Percentiles rank a stretch among this genome's conserved stretches.
phyloP scores from a whole-genome alignment of 2,888 invertebrate genomes.

The Eristalis arbustorum region DNA sequence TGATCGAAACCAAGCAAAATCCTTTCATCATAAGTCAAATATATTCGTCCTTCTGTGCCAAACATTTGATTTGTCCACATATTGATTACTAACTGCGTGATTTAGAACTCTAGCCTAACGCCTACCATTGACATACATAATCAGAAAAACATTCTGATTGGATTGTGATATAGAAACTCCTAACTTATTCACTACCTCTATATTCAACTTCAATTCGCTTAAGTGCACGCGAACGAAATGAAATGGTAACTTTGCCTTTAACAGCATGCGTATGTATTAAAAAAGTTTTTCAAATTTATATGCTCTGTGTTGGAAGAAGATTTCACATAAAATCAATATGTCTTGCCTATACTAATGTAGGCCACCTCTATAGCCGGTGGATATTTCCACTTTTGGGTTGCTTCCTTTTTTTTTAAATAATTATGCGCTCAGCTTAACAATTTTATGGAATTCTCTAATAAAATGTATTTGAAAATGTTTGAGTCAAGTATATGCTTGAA shows the following conservation, averaged over 20 bases:
- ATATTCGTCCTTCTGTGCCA: background rate
- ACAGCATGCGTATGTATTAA: conserved; percentile 26
- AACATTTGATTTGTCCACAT: conserved; percentile 30
- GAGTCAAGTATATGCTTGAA: too few relatives aligned
- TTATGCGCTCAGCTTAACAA: conserved; percentile 30
- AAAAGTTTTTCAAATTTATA: conserved; percentile 38
- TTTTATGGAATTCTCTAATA: conserved; percentile 33
- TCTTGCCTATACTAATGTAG: background rate
- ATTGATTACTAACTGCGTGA: conserved; percentile 21
- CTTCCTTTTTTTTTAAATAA: conserved; percentile 22
- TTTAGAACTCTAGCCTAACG: background rate
- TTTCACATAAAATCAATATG: background rate
- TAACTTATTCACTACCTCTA: background rate
- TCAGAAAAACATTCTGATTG: conserved; percentile 19
- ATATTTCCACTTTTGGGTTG: conserved; percentile 18
- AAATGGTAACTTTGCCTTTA: conserved; percentile 40
- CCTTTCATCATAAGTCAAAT: background rate
- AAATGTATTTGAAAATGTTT: conserved; percentile 30
- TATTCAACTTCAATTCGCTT: conserved; percentile 19
- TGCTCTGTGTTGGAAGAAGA: conserved; percentile 8
- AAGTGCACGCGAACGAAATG: conserved; percentile 31
- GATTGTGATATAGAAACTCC: background rate
- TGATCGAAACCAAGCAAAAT: background rate
- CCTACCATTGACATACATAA: conserved; percentile 11
- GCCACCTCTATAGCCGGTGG: background rate